Evolutionary conservation across 2,113 vertebrate genomes (phyloP).

Genomic region (Periophthalmus modestus): DNA sequence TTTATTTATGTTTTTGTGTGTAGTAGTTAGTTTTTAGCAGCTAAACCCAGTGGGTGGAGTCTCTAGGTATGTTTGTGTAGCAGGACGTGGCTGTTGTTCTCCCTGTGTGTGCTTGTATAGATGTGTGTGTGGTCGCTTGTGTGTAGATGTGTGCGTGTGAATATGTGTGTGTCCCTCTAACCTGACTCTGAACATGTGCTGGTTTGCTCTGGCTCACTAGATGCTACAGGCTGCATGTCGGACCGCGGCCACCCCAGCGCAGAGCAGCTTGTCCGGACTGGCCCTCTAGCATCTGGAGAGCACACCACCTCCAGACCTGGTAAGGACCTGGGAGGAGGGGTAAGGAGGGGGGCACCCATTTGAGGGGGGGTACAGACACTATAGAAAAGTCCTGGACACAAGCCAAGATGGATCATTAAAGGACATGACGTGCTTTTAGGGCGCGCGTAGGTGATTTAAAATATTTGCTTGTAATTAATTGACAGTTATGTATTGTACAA

Average conservation of each 20-base stretch:
- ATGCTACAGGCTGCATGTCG: conserved; percentile 59
- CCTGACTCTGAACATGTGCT: conserved; percentile 48
- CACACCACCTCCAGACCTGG: conserved; percentile 64
- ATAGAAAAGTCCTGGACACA: conserved; percentile 51
- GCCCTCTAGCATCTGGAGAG: conserved; percentile 49
- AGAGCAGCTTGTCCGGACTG: conserved; percentile 38
- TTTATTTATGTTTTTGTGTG: not conserved
- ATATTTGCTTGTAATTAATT: not conserved
- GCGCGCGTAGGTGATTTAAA: not conserved
- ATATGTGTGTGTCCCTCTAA: conserved; percentile 19
- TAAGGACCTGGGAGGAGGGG: conserved; percentile 51
- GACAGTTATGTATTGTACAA: not conserved
- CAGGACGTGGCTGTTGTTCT: conserved; percentile 1
- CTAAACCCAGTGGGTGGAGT: not conserved
- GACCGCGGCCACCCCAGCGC: conserved; percentile 50
- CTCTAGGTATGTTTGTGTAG: conserved; percentile 25
- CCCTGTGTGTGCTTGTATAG: not conserved
- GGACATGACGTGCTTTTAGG: conserved; percentile 17
- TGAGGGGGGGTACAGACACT: conserved; percentile 14
- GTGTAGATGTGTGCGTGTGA: conserved; percentile 14
- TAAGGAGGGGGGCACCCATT: not conserved
- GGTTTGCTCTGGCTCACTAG: conserved; percentile 59
- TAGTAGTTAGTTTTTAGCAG: not conserved
- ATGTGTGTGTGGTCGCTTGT: conserved; percentile 11
- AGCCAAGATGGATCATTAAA: conserved; percentile 58